These are phyloP conservation scores for Nomada fabriciana DNA, from an alignment of 2,888 invertebrate genomes.

Conservation along the genomic window DNA sequence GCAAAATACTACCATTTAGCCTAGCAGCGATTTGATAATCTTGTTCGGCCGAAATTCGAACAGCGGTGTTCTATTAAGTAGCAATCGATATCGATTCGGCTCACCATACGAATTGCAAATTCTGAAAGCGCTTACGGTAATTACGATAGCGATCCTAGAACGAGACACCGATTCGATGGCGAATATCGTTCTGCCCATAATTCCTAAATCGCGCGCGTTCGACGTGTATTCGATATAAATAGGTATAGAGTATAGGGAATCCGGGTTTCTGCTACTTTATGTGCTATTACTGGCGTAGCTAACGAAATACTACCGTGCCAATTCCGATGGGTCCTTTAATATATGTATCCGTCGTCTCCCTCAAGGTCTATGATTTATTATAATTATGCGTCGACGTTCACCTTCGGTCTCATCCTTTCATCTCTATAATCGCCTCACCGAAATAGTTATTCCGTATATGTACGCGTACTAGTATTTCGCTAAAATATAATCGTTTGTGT, in stretches of 20 bases:
- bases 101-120: conserved; percentile 50
- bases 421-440: no score
- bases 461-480: background rate
- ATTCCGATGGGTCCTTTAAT: background rate
- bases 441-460: background rate
- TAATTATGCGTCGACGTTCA: background rate
- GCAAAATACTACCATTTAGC: background rate
- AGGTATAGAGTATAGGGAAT: background rate
- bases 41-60: conserved; percentile 17
- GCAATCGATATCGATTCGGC: conserved; percentile 42
- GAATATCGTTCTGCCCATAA: conserved; percentile 33
- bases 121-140: conserved; percentile 48
- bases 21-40: conserved; percentile 30
- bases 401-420: background rate
- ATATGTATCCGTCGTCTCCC: no score
- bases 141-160: conserved; percentile 35
- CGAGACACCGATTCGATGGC: conserved; percentile 12
- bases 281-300: background rate
- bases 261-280: background rate
- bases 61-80: conserved; percentile 44
- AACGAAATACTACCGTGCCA: background rate
- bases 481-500: background rate
- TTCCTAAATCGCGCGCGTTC: background rate
- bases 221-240: background rate
- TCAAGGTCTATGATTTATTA: no score